These are phyloP conservation scores for Drosophila suboccidentalis DNA, from an alignment of 2,888 invertebrate genomes.

Conservation along the genomic window DNA sequence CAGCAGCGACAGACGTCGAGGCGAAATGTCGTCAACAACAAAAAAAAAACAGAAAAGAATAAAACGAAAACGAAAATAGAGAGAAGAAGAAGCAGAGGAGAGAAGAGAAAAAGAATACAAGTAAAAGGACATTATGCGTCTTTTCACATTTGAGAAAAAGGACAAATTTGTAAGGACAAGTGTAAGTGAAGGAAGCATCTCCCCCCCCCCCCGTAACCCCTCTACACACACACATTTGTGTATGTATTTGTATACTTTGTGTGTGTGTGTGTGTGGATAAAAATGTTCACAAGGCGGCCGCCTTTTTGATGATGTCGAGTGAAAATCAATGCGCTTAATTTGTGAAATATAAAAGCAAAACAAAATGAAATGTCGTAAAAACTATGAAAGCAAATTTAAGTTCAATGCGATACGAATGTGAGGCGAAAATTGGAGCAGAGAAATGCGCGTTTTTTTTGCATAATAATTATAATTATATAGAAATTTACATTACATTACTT, in stretches of 20 bases:
- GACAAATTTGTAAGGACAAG: constrained; percentile 82
- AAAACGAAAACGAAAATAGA: constrained; percentile 40
- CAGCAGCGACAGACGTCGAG: constrained; percentile 65
- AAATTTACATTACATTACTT: no score
- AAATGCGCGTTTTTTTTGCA: not conserved
- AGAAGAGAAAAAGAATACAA: constrained; percentile 38
- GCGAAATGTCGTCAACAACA: constrained; percentile 75
- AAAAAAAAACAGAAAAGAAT: constrained; percentile 43
- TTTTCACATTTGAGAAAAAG: constrained; percentile 82
- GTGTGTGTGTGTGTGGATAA: constrained; percentile 18
- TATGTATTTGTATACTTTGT: not conserved
- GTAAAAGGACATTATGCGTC: constrained; percentile 82
- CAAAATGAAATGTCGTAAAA: constrained; percentile 17
- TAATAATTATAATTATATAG: not conserved
- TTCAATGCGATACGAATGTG: constrained; percentile 5
- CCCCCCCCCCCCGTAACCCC: not conserved
- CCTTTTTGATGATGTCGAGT: constrained; percentile 66
- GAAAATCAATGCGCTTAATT: constrained; percentile 76
- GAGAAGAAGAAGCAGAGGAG: constrained; percentile 10
- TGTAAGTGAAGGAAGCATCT: constrained; percentile 76
- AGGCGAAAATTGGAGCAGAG: not conserved
- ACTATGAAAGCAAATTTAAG: constrained; percentile 14
- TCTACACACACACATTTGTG: constrained; percentile 14
- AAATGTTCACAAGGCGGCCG: constrained; percentile 37
- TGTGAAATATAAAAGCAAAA: constrained; percentile 37